A percentile compares a stretch with the other conserved stretches of the same genome.
Evolutionary conservation across 2,113 vertebrate species (phyloP).

Genomic region (Corvus moneduloides): DNA sequence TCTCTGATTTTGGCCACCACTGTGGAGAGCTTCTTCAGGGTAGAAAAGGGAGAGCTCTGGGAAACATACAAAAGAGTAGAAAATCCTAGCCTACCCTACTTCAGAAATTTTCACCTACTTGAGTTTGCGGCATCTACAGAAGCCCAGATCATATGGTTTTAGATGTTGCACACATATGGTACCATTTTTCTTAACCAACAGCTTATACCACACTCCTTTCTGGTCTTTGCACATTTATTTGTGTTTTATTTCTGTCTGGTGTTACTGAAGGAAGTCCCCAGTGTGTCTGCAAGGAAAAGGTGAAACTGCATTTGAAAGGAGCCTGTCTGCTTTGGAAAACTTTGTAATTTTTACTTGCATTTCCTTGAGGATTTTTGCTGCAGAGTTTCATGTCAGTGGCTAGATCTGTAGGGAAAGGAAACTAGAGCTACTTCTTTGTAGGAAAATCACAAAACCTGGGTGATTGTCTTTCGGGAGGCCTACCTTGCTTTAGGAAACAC

Average conservation of each 20-base stretch:
- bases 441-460: background rate
- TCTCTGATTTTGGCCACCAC: background rate
- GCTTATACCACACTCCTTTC: background rate
- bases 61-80: background rate
- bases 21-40: background rate
- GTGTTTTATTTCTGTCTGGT: background rate
- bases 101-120: background rate
- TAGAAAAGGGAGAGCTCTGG: background rate
- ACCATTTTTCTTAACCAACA: background rate
- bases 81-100: background rate
- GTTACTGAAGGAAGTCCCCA: background rate
- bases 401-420: background rate
- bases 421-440: background rate
- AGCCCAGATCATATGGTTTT: background rate
- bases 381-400: background rate
- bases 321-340: background rate
- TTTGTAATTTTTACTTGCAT: background rate
- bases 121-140: background rate
- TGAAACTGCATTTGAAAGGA: background rate
- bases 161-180: background rate
- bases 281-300: slow-evolving; percentile 16
- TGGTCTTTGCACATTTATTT: background rate
- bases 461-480: background rate
- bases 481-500: background rate
- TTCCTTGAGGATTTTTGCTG: background rate